A percentile compares a stretch with the other conserved stretches of the same genome.
phyloP scores from a whole-genome alignment of 92 coral and sea anemone genomes.

The Zoanthus sansibaricus region DNA sequence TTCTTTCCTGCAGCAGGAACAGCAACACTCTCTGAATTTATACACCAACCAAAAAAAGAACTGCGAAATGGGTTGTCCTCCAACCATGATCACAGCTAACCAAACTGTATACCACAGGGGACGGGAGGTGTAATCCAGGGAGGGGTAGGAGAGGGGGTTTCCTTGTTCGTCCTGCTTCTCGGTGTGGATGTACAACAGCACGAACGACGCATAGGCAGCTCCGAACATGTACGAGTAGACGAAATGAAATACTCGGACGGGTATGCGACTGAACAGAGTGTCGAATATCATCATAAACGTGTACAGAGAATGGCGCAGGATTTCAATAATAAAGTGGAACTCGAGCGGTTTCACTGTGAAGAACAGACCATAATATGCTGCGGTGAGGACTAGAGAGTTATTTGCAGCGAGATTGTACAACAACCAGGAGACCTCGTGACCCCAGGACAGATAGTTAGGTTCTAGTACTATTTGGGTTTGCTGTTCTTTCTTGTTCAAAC shows the following conservation, averaged over 20 bases:
- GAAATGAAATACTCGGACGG: constrained; percentile 79
- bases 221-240: constrained; percentile 85
- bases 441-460: constrained; percentile 67
- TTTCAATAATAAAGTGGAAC: constrained; percentile 55
- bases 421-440: constrained; percentile 81
- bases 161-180: constrained; percentile 64
- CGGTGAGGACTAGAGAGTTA: constrained; percentile 67
- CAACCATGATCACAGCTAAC: constrained; percentile 73
- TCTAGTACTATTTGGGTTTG: constrained; percentile 12
- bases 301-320: constrained; percentile 75
- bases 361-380: constrained; percentile 80
- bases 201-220: constrained; percentile 72
- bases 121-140: constrained; percentile 72
- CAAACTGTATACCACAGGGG: constrained; percentile 82
- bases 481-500: constrained; percentile 43
- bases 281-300: constrained; percentile 71
- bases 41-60: constrained; percentile 70
- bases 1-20: constrained; percentile 35
- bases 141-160: constrained; percentile 73
- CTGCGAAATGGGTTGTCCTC: constrained; percentile 79
- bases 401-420: constrained; percentile 76
- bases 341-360: constrained; percentile 52
- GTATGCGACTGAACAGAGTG: constrained; percentile 67
- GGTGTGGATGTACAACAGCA: constrained; percentile 66
- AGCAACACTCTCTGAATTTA: constrained; percentile 54